Evolutionary conservation across 2,113 vertebrate genomes (phyloP).

Genomic region (Tachysurus fulvidraco): DNA sequence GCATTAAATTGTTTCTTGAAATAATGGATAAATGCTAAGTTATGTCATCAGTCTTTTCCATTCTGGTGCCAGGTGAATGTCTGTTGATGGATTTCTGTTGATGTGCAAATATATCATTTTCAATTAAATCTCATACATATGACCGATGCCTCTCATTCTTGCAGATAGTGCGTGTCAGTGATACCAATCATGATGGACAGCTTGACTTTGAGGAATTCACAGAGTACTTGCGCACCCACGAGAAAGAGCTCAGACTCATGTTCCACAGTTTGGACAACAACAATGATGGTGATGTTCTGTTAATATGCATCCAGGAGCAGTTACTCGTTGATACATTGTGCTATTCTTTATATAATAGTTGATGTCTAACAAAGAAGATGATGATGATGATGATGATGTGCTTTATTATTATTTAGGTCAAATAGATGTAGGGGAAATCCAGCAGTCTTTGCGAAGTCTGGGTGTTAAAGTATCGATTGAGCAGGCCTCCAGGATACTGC

Average conservation of each 20-base stretch:
- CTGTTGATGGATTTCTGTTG: background rate
- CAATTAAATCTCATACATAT: background rate
- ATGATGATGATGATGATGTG: background rate
- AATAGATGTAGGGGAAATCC: conserved; percentile 83
- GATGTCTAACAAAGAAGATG: background rate
- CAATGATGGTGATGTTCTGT: conserved; percentile 72
- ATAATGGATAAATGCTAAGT: background rate
- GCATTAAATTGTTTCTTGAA: background rate
- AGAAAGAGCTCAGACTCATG: conserved; percentile 80
- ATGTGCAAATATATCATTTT: too few species aligned
- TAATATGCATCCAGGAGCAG: background rate
- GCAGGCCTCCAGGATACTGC: conserved; percentile 73
- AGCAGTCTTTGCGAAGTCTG: conserved; percentile 74
- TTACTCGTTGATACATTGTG: background rate
- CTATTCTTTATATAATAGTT: background rate
- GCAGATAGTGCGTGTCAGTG: conserved; percentile 69
- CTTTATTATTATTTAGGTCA: conserved; percentile 67
- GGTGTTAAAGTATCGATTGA: conserved; percentile 76
- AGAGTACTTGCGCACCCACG: conserved; percentile 76
- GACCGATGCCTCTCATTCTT: background rate
- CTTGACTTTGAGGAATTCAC: conserved; percentile 82
- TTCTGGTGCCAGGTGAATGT: background rate
- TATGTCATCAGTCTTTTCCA: background rate
- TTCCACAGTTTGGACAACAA: conserved; percentile 82
- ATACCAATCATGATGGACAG: conserved; percentile 71